Base-by-base conservation (phyloP, 2,113 vertebrate species). In the Scolopax mira region DNA sequence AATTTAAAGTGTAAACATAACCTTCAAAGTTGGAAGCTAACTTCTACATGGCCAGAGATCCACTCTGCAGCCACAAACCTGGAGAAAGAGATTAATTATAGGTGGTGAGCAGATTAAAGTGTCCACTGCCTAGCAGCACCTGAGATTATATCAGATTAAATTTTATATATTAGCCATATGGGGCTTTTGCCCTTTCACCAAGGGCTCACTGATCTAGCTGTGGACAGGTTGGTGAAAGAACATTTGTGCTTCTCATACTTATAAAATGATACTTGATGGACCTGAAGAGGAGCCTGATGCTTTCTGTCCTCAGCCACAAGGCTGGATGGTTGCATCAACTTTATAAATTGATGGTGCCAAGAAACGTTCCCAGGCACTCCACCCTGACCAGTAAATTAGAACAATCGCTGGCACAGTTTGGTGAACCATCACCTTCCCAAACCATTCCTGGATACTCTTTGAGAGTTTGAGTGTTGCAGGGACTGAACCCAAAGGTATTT, bases 11-110 rank as follows among this genome's bases (percentile, higher is more conserved):
- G 13, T 24, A 81, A 64, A 70, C 4, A 6, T 25, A 37, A 10
- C 5, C 11, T 61, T 31, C 28, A 17, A 73, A 51, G 6, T 25
- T n/a, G 25, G 54, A 58, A 57, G 14, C 4, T 51, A 67, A 57
- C 6, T 2, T 57, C 25, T n/a, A 3, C 3, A 6, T 7, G 8
- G 11, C 16, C 3, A 2, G 23, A 62, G 16, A 33, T 41, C 41
- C 13, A 25, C 22, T 37, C 10, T 52, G 13, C 25, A 86, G 33
- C 28, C 65, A 73, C 25, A 85, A 42, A 73, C 13, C 19, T 60
- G 16, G 61, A 78, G 14, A 69, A 64, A 10, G 10, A 79, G 80
- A n/a, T 30, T 11, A 71, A 11, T 10, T 65, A 19, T 1, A 60
- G 13, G 49, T 19, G 46, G 44, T 25, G 37, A 75, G 9, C 23